Conservation (phyloP, 2,113 vertebrate species). For the Trichechus manatus region DNA sequence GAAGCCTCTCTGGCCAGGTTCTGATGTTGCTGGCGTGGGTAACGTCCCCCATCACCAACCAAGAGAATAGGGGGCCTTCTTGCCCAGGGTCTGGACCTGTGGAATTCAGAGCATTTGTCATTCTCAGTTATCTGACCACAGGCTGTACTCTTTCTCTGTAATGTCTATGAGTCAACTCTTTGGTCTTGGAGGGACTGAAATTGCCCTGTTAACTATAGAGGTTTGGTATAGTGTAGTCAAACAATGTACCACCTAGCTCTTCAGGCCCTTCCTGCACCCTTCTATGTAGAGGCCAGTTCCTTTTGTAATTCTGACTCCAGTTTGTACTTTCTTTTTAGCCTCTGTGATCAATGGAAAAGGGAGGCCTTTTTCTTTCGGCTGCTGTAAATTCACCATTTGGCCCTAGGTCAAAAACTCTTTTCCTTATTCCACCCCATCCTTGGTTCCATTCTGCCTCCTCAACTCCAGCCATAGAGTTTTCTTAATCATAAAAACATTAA, state of each 20-base stretch:
- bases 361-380: neutral
- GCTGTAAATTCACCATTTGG: neutral
- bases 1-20: neutral
- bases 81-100: neutral
- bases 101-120: neutral
- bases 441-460: neutral
- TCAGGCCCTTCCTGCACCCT: rapidly evolving
- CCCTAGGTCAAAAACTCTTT: neutral
- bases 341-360: neutral
- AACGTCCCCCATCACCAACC: neutral
- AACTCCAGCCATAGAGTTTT: neutral
- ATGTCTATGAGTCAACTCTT: neutral
- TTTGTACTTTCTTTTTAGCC: neutral
- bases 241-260: rapidly evolving
- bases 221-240: too few species aligned
- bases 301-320: neutral
- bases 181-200: neutral
- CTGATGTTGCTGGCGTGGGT: too few species aligned
- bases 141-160: too few species aligned
- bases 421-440: neutral
- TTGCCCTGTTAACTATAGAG: neutral
- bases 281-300: neutral
- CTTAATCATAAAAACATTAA: neutral
- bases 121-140: too few species aligned
- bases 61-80: neutral